Evolutionary conservation across 53 echinoderm and acorn worm genomes (phyloP).

Genomic region (Apostichopus leukothele): DNA sequence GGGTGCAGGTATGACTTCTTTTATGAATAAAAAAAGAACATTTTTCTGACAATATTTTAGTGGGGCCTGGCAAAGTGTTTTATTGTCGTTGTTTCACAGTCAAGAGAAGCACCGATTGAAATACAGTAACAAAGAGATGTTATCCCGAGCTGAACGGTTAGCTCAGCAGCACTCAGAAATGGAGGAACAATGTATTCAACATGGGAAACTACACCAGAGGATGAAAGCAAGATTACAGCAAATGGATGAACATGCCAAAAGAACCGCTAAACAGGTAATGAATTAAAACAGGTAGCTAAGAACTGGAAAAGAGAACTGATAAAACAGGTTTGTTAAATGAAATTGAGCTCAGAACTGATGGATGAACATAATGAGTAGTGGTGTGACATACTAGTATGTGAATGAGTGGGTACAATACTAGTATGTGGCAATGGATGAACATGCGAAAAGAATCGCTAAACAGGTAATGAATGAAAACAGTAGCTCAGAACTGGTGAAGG

Average conservation of each 20-base stretch:
- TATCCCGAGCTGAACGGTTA: slow-evolving; percentile 70
- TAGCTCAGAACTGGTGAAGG: too few relatives aligned
- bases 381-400: too few relatives aligned
- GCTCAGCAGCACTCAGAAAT: slow-evolving; percentile 77
- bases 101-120: slow-evolving; percentile 74
- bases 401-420: too few relatives aligned
- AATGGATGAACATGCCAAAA: slow-evolving; percentile 86
- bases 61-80: neutral
- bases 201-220: slow-evolving; percentile 83
- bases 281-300: too few relatives aligned
- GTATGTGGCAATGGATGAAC: too few relatives aligned
- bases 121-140: slow-evolving; percentile 71
- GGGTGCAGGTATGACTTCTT: too few relatives aligned
- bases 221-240: slow-evolving; percentile 78
- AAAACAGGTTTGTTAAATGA: too few relatives aligned
- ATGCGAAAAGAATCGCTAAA: too few relatives aligned
- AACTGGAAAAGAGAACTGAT: too few relatives aligned
- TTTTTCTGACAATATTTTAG: neutral
- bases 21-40: neutral
- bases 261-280: slow-evolving; percentile 76
- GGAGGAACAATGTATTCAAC: slow-evolving; percentile 92
- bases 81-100: slow-evolving; percentile 42
- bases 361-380: too few relatives aligned
- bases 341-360: too few relatives aligned
- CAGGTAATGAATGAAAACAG: neutral